Base-by-base conservation (phyloP, 2,888 invertebrate species). In the Cecidostiba fungosa region DNA sequence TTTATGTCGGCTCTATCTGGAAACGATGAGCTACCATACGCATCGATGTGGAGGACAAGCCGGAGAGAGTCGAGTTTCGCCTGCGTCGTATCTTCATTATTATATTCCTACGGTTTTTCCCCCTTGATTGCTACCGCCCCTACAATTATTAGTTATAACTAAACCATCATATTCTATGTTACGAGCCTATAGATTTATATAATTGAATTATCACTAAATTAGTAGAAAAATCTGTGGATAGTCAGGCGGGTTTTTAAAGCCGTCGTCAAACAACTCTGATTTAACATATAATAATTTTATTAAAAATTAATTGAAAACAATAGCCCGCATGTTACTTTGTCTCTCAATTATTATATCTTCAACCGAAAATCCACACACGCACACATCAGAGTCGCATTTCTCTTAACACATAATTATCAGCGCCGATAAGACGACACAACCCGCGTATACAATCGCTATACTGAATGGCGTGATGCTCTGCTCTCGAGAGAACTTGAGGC, bases 41-140 rank as follows among this genome's bases (percentile, higher is more conserved):
- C 86, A 81, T 85, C 83, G 81, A 87, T 85, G 80, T 74, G 86
- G 85, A 43, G 66, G 84, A 87, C 86, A 83, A 79, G 82, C 39
- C 77, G 19, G n/a, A 8, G 39, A 84, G 87, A 79, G 70, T 89
- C 86, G 47, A 82, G 81, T 89, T 89, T 85, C 89, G 76, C 69
- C n/a, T 26, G 72, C 62, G 47, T 50, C 72, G 43, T 39, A 12
- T 62, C 36, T 70, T 69, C 5, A 8, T 54, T 77, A 36, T 62
- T 59, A n/a, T 59, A n/a, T 59, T 66, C 29, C 50, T 54, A 8
- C 5, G 32, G 12, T 47, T 73, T 32, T 26, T 19, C 0, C 16
- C 39, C 1, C 76, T 59, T 8, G 54, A n/a, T 4, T 1, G 10
- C 4, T 59, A 23, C n/a, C 54, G n/a, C 19, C n/a, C 54, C 54